Percentiles rank a stretch among this genome's conserved stretches.
phyloP scores from a whole-genome alignment of 1,140 invertebrate genomes.

The Copidosoma floridanum region DNA sequence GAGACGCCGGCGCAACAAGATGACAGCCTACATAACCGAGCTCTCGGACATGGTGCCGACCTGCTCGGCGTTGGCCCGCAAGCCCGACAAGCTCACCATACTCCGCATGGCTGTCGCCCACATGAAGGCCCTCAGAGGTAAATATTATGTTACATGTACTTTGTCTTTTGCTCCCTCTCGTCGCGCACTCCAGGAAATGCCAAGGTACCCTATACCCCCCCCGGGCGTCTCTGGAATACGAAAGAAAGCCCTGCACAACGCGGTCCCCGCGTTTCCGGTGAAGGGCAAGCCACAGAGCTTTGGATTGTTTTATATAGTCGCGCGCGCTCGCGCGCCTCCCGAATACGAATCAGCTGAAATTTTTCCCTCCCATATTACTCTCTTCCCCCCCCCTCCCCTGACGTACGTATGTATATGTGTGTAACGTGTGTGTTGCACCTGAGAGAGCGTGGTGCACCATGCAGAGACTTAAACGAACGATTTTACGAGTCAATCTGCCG shows the following conservation, averaged over 20 bases:
- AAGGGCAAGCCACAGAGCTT: conserved; percentile 10
- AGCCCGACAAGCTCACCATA: conserved; percentile 99
- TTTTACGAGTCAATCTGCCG: conserved; percentile 23
- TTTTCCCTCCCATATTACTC: conserved; percentile 22
- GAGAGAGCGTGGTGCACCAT: no score
- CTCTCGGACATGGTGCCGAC: conserved; percentile 99
- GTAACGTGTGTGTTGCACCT: no score
- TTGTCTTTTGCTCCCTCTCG: no score
- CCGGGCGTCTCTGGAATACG: background rate
- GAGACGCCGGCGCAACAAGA: conserved; percentile 95
- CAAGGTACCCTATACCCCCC: no score
- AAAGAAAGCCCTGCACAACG: background rate
- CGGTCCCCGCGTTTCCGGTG: conserved; percentile 12
- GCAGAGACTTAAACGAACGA: no score
- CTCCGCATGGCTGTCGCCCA: conserved; percentile 98
- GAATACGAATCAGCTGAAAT: conserved; percentile 47
- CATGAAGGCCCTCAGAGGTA: conserved; percentile 95
- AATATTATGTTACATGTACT: no score
- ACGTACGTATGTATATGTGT: no score
- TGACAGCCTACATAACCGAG: conserved; percentile 99
- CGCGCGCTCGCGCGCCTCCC: conserved; percentile 47
- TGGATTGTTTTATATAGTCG: conserved; percentile 53
- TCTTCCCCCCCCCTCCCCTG: conserved; percentile 14
- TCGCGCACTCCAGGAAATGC: no score
- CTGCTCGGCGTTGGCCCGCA: conserved; percentile 92